These are phyloP conservation scores for Eudemis profundana DNA, from an alignment of 2,888 invertebrate species.

Conservation along the genomic window DNA sequence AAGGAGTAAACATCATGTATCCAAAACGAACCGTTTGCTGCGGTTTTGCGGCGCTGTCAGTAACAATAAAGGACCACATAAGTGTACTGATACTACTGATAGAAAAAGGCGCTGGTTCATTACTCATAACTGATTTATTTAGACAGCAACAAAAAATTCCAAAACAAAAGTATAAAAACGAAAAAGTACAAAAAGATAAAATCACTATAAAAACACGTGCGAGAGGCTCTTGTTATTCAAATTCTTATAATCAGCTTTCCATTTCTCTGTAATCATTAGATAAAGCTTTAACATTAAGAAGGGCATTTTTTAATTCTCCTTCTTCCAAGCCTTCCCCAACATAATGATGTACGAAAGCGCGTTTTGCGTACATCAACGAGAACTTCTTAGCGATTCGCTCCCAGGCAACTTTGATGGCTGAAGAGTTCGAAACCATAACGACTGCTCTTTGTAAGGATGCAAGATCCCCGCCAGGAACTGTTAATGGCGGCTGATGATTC, in stretches of 20 bases:
- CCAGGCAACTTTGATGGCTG: slow-evolving; percentile 93
- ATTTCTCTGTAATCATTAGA: slow-evolving; percentile 89
- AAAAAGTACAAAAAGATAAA: too few relatives aligned
- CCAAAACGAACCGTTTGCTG: too few relatives aligned
- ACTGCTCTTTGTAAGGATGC: slow-evolving; percentile 91
- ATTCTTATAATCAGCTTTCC: slow-evolving; percentile 67
- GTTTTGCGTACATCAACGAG: slow-evolving; percentile 91
- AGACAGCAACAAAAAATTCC: too few relatives aligned
- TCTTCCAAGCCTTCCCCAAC: slow-evolving; percentile 90
- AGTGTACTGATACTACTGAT: too few relatives aligned
- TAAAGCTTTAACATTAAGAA: slow-evolving; percentile 86
- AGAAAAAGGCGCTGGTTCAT: too few relatives aligned
- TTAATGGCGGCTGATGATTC: slow-evolving; percentile 91
- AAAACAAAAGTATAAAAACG: too few relatives aligned
- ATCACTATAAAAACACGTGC: too few relatives aligned
- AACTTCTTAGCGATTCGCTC: slow-evolving; percentile 91
- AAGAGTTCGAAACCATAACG: slow-evolving; percentile 93
- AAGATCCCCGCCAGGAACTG: slow-evolving; percentile 90
- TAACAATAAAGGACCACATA: too few relatives aligned
- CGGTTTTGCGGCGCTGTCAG: too few relatives aligned
- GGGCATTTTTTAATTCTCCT: slow-evolving; percentile 86
- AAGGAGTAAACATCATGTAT: too few relatives aligned
- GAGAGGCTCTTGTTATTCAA: too few relatives aligned
- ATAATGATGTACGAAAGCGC: slow-evolving; percentile 96
- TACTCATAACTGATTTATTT: too few relatives aligned